phyloP scores from a whole-genome alignment of 1,140 invertebrate species.

The Galleria mellonella region DNA sequence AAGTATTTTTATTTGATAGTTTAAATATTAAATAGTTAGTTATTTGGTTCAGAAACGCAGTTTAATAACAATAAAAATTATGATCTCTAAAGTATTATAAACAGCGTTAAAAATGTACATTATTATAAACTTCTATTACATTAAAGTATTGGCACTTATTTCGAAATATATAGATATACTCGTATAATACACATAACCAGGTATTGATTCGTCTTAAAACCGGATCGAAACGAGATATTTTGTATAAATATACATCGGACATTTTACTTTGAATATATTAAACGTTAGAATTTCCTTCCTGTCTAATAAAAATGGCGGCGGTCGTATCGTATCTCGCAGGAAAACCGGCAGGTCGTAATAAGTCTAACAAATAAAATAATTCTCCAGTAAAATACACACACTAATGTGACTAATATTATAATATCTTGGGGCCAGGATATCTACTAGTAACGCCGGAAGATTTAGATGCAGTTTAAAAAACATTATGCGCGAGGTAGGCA shows the following conservation, averaged over 20 bases:
- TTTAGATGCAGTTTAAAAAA: conserved; percentile 47
- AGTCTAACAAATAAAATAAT: conserved; percentile 70
- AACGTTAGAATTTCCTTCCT: conserved; percentile 69
- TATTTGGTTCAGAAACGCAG: no score
- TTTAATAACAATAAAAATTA: no score
- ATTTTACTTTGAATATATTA: conserved; percentile 55
- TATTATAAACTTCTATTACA: no score
- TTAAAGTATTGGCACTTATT: no score
- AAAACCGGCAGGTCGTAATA: conserved; percentile 61
- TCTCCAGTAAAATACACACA: conserved; percentile 61
- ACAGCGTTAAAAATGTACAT: no score
- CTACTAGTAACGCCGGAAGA: conserved; percentile 61
- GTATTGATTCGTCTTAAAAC: conserved; percentile 3
- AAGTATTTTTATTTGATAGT: no score
- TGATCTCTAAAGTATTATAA: no score
- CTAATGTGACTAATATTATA: conserved; percentile 72
- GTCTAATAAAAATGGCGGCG: conserved; percentile 63
- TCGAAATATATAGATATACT: neutral
- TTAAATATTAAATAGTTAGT: no score
- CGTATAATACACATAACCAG: neutral
- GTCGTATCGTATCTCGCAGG: conserved; percentile 53
- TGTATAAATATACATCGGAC: conserved; percentile 40
- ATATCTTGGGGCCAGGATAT: conserved; percentile 58
- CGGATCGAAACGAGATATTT: conserved; percentile 19
- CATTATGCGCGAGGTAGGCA: conserved; percentile 27